Percentiles rank a stretch among this genome's conserved stretches.
These are phyloP conservation scores for Pangasius djambal DNA, from an alignment of 2,797 vertebrate genomes.

Conservation along the genomic window DNA sequence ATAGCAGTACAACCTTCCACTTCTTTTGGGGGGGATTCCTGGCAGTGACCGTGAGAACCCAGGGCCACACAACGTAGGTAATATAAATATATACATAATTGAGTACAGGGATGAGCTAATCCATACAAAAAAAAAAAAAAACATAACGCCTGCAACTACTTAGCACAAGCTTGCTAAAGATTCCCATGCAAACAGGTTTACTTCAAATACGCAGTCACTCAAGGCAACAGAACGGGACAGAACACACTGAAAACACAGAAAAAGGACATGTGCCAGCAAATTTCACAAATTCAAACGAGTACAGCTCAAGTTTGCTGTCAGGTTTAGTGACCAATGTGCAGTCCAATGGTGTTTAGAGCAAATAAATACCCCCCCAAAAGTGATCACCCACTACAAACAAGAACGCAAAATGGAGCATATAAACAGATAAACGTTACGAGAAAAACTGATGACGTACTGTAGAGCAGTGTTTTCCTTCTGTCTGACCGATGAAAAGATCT, in stretches of 20 bases:
- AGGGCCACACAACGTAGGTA: not conserved
- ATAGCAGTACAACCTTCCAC: not conserved
- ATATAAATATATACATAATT: slow-evolving; percentile 46
- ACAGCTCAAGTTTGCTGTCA: slow-evolving; percentile 53
- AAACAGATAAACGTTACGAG: slow-evolving; percentile 26
- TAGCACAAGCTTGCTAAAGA: slow-evolving; percentile 8
- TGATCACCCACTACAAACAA: slow-evolving; percentile 27
- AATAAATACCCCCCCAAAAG: slow-evolving; percentile 54
- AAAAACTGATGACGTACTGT: not conserved
- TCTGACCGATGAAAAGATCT: not conserved
- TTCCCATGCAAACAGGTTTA: slow-evolving; percentile 44
- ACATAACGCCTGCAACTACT: slow-evolving; percentile 20
- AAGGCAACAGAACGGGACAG: slow-evolving; percentile 12
- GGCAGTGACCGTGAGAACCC: slow-evolving; percentile 33
- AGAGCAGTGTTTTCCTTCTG: slow-evolving; percentile 19
- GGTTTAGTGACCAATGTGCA: slow-evolving; percentile 50
- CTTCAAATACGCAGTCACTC: slow-evolving; percentile 42
- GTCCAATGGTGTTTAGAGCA: slow-evolving; percentile 50
- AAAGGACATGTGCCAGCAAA: slow-evolving; percentile 41
- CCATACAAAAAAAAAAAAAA: not conserved
- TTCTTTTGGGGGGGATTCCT: not conserved
- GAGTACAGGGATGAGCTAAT: slow-evolving; percentile 13
- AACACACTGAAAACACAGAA: slow-evolving; percentile 12
- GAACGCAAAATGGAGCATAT: slow-evolving; percentile 19
- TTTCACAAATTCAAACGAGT: slow-evolving; percentile 21